These are phyloP conservation scores for Pegea sp. DNA, from an alignment of 23 tunicate genomes.

Conservation along the genomic window DNA sequence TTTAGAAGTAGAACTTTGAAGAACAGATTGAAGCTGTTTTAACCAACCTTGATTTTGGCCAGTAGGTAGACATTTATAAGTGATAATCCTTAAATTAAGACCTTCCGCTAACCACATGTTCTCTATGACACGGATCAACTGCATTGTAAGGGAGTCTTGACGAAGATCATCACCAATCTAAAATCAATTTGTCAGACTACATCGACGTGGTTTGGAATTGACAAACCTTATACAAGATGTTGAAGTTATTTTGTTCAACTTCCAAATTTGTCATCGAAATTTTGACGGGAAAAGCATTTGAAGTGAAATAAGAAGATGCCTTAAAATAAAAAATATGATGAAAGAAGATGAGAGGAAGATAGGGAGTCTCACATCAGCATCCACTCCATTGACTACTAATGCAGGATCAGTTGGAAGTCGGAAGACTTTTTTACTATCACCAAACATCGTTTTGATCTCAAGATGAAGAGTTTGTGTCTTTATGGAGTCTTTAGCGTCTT, in stretches of 20 bases:
- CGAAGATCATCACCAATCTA: slow-evolving; percentile 87
- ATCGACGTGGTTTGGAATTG: not conserved
- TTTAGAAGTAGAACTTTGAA: not conserved
- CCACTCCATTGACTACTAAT: slow-evolving; percentile 24
- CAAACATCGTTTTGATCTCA: slow-evolving; percentile 11
- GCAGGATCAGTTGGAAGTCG: slow-evolving; percentile 77
- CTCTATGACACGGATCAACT: slow-evolving; percentile 73
- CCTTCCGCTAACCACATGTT: slow-evolving; percentile 78
- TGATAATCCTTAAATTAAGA: slow-evolving; percentile 49
- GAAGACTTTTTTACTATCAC: slow-evolving; percentile 14
- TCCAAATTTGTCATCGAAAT: slow-evolving; percentile 31
- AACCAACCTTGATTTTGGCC: slow-evolving; percentile 47
- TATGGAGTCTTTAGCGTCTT: slow-evolving; percentile 40
- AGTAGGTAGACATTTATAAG: slow-evolving; percentile 76
- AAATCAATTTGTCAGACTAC: not conserved
- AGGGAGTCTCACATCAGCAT: slow-evolving; percentile 25
- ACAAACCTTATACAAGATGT: slow-evolving; percentile 72
- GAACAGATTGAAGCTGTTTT: not conserved
- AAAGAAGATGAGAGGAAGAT: not conserved
- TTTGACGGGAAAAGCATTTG: slow-evolving; percentile 74
- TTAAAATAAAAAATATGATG: slow-evolving; percentile 4
- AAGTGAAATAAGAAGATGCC: slow-evolving; percentile 65
- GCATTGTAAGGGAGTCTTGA: slow-evolving; percentile 90
- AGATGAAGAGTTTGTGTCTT: slow-evolving; percentile 18
- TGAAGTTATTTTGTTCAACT: slow-evolving; percentile 7